phyloP scores from a whole-genome alignment of 2,797 vertebrate genomes.

The Manis javanica region DNA sequence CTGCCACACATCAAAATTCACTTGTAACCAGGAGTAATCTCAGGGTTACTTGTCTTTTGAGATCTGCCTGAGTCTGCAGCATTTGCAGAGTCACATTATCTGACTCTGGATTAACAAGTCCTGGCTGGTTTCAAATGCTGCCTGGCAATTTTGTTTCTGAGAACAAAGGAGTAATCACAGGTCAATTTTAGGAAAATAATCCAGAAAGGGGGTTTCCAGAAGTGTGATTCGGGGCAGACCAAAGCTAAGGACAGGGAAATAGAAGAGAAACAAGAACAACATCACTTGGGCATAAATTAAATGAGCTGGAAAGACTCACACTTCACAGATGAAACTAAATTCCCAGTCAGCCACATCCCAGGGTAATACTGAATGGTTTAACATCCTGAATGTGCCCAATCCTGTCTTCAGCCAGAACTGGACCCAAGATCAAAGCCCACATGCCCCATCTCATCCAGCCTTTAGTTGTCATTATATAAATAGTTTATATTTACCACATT shows the following conservation, averaged over 20 bases:
- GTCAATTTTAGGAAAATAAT: not conserved
- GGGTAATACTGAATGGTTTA: not conserved
- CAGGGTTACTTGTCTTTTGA: not conserved
- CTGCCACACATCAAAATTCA: not conserved
- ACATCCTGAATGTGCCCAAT: not conserved
- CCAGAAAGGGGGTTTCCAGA: not conserved
- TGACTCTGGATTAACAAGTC: slow-evolving; percentile 57
- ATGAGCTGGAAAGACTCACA: not conserved
- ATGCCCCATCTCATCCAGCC: not conserved
- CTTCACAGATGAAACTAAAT: not conserved
- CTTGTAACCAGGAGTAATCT: not conserved
- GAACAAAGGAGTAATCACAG: not conserved
- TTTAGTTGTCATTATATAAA: not conserved
- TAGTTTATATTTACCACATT: not conserved
- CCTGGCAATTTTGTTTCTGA: not conserved
- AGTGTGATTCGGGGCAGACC: not conserved
- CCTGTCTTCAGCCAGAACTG: not conserved
- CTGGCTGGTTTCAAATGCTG: slow-evolving; percentile 35
- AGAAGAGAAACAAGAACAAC: not conserved
- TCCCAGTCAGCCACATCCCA: not conserved
- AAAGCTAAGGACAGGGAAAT: not conserved
- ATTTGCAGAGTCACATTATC: slow-evolving; percentile 13
- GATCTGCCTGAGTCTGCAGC: not conserved
- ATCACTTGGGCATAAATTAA: not conserved
- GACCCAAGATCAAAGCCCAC: not conserved